phyloP scores from a whole-genome alignment of 1,140 invertebrate species.

The Colletes gigas region DNA sequence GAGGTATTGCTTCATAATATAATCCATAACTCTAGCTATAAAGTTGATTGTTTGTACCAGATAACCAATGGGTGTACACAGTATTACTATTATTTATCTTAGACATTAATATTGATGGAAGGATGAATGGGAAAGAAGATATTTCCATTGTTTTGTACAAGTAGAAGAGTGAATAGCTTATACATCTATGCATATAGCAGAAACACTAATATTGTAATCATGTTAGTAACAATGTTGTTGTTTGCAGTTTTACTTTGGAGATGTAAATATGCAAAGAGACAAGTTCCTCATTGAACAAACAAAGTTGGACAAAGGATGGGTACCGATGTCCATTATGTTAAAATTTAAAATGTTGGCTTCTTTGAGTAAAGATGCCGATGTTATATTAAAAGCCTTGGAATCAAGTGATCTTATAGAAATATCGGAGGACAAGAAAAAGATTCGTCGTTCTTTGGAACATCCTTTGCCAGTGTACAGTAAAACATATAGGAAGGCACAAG shows the following conservation, averaged over 20 bases:
- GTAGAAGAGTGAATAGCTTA: no score
- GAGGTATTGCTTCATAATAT: slow-evolving; percentile 66
- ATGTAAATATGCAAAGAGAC: slow-evolving; percentile 93
- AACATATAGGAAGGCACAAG: slow-evolving; percentile 89
- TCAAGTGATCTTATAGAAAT: slow-evolving; percentile 91
- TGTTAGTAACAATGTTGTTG: neutral
- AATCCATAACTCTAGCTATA: neutral
- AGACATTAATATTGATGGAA: no score
- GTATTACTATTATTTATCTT: neutral
- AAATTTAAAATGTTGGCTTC: slow-evolving; percentile 93
- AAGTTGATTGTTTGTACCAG: neutral
- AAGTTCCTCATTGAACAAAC: slow-evolving; percentile 92
- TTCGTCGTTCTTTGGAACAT: slow-evolving; percentile 88
- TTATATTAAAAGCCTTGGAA: slow-evolving; percentile 88
- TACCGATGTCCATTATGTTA: slow-evolving; percentile 90
- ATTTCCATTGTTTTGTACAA: no score
- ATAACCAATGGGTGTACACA: neutral
- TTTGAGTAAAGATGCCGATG: slow-evolving; percentile 85
- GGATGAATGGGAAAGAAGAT: no score
- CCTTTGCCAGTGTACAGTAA: slow-evolving; percentile 93
- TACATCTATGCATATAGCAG: neutral
- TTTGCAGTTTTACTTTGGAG: slow-evolving; percentile 89
- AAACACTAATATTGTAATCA: neutral
- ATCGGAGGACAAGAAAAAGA: slow-evolving; percentile 90
- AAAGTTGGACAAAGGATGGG: slow-evolving; percentile 94